Evolutionary conservation across 2,797 vertebrate species (phyloP).

Genomic region (Merluccius polli): DNA sequence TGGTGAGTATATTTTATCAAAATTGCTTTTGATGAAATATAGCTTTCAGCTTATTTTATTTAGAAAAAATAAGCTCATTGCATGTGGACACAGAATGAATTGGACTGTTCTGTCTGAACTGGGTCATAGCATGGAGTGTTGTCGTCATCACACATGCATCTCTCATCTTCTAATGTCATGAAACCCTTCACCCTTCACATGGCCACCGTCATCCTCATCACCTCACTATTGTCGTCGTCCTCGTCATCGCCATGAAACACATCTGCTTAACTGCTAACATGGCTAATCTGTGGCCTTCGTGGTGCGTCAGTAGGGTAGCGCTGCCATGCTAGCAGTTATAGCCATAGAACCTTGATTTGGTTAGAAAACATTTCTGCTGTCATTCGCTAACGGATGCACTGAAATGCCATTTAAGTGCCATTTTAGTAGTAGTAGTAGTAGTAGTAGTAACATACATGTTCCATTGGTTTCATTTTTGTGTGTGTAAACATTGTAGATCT

Average conservation of each 20-base stretch:
- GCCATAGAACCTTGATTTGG: constrained; percentile 17
- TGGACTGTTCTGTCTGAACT: constrained; percentile 46
- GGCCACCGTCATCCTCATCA: not conserved
- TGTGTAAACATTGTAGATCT: not conserved
- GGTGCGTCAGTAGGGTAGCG: constrained; percentile 43
- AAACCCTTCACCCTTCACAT: not conserved
- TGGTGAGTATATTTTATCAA: not conserved
- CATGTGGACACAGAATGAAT: not conserved
- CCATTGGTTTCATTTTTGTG: not conserved
- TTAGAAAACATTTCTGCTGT: constrained; percentile 10
- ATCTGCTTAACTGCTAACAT: constrained; percentile 63
- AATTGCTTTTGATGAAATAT: not conserved
- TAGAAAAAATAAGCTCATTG: not conserved
- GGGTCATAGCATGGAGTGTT: constrained; percentile 69
- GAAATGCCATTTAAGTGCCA: not conserved
- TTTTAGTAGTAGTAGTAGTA: not conserved
- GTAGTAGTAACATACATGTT: not conserved
- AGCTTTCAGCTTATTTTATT: not conserved
- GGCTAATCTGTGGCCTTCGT: constrained; percentile 56
- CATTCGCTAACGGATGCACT: not conserved
- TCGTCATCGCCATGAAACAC: constrained; percentile 52
- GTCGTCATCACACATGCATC: constrained; percentile 56
- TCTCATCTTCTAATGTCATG: constrained; percentile 13
- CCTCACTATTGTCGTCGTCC: constrained; percentile 12
- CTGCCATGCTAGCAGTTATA: constrained; percentile 37